phyloP scores from a whole-genome alignment of 2,888 invertebrate species.

The Meloe dianella region DNA sequence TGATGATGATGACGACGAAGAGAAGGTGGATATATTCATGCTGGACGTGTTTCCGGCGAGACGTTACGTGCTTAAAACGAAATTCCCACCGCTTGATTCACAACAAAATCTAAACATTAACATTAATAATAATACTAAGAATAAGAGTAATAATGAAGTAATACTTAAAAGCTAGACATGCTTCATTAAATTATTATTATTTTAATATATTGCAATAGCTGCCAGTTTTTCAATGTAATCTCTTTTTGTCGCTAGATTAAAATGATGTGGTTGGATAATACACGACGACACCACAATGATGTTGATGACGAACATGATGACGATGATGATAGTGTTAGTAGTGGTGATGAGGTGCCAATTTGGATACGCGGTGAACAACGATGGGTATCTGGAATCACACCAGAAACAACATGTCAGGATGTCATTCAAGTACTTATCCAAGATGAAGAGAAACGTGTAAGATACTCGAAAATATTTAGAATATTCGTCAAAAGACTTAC shows the following conservation, averaged over 20 bases:
- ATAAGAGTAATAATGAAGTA: neutral
- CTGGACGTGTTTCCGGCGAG: conserved; percentile 45
- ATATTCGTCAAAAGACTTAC: neutral
- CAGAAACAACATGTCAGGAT: conserved; percentile 80
- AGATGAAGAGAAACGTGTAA: conserved; percentile 60
- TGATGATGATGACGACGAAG: conserved; percentile 4
- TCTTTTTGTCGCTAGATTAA: conserved; percentile 18
- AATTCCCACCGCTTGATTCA: conserved; percentile 39
- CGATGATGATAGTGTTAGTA: conserved; percentile 61
- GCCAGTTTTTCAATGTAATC: neutral
- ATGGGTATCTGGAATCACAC: conserved; percentile 80
- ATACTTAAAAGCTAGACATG: neutral
- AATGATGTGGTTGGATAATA: conserved; percentile 52
- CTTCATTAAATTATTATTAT: neutral
- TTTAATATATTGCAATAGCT: neutral
- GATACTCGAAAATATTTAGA: conserved; percentile 20
- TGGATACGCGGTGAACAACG: conserved; percentile 78
- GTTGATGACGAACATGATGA: conserved; percentile 43
- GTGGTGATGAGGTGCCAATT: conserved; percentile 75
- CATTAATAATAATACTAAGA: conserved; percentile 12
- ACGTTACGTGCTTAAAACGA: conserved; percentile 41
- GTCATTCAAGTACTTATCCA: conserved; percentile 75
- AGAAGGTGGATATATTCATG: conserved; percentile 33
- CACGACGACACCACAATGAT: conserved; percentile 16
- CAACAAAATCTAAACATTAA: conserved; percentile 26